These are phyloP conservation scores for Nipponia nippon DNA, from an alignment of 2,113 vertebrate genomes.

Conservation along the genomic window DNA sequence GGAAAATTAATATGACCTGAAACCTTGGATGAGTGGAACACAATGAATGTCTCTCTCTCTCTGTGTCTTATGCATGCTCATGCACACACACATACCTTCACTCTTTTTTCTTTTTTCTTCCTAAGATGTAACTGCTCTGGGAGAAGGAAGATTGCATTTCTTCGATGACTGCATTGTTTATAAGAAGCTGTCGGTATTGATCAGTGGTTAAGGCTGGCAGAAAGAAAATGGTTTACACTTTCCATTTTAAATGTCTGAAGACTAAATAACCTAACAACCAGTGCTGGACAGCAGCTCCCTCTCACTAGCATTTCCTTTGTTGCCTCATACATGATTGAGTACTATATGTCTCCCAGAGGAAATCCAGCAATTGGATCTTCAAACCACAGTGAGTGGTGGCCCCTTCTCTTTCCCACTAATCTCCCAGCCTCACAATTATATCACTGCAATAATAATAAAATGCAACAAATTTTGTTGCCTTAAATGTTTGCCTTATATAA, in stretches of 20 bases:
- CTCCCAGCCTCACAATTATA: background rate
- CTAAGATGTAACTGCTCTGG: background rate
- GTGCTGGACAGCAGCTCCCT: background rate
- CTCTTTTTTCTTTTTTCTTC: background rate
- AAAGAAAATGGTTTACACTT: background rate
- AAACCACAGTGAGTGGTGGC: background rate
- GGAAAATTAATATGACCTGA: background rate
- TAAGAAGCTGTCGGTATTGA: constrained; percentile 33
- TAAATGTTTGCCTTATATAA: background rate
- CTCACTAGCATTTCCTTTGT: background rate
- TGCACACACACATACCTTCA: background rate
- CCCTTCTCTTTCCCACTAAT: background rate
- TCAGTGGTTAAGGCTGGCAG: background rate
- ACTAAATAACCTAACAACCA: background rate
- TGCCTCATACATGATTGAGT: background rate
- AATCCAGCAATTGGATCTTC: background rate
- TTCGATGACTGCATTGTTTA: background rate
- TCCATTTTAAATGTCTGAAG: background rate
- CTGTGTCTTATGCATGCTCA: background rate
- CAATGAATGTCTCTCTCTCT: background rate
- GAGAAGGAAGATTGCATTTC: constrained; percentile 29
- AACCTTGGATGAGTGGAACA: background rate
- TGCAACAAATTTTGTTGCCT: background rate
- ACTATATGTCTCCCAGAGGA: background rate
- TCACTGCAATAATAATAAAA: background rate